Evolutionary conservation across 2,113 vertebrate species (phyloP), one percentile per base, ranked within the genome.

Genomic region (Indicator indicator): DNA sequence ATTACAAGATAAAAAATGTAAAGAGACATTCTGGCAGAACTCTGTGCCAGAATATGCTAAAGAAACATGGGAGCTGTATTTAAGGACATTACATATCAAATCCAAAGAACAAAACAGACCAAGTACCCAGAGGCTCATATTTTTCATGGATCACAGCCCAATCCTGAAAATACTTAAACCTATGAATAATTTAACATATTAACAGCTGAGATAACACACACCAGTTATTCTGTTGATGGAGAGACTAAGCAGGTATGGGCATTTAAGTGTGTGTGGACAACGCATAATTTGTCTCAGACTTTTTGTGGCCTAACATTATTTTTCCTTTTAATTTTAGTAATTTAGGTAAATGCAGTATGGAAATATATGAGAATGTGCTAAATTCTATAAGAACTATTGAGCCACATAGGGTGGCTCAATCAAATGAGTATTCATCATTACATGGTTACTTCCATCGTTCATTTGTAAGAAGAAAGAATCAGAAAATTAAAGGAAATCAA

Each of bases 1-100:
- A 80, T 81, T 91, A 58, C 52, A 94, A 77, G 75, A 86, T 17
- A 24, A 81, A 91, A 89, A 86, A 95, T 78, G 65, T 27, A 68
- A 85, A 59, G 79, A 80, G 78, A 81, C 89, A 64, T 91, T 78
- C 73, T 86, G 76, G 52, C 77, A 88, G 87, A 87, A 50, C 28
- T 50, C 33, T 32, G 16, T 84, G 79, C 63, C 75, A 74, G 60
- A 63, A 54, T 71, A 85, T 8, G 16, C 60, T 87, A 71, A 70
- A 74, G 60, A 84, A 86, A 86, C 38, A 81, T 9, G 10, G 65
- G 27, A 88, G n/a, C 4, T 65, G 11, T 46, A 36, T 75, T 93
- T 89, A 40, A 48, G 63, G 54, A 30, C 10, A 56, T 80, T 70
- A 54, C 23, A 30, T 21, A 74, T 30, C 33, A 60, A 42, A 78